Percentiles rank a stretch among this genome's conserved stretches.
phyloP scores from a whole-genome alignment of 1,140 invertebrate genomes.

The Apocrypta bakeri region DNA sequence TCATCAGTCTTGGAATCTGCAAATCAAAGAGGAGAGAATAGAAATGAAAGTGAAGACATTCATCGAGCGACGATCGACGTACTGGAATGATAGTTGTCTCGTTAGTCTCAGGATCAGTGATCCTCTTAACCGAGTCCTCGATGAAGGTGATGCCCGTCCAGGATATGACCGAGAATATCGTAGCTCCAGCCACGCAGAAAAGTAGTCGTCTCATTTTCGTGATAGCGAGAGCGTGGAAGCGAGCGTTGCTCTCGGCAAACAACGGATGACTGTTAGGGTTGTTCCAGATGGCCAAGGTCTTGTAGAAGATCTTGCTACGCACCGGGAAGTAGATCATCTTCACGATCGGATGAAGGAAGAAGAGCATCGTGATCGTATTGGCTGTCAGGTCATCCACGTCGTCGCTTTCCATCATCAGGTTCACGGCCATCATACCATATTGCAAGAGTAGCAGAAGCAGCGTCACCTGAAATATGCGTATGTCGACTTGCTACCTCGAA shows the following conservation, averaged over 20 bases:
- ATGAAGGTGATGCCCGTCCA: constrained; percentile 87
- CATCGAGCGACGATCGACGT: constrained; percentile 9
- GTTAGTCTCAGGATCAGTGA: constrained; percentile 82
- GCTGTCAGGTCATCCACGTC: constrained; percentile 87
- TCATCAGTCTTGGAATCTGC: constrained; percentile 80
- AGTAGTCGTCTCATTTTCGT: constrained; percentile 85
- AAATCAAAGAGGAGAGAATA: constrained; percentile 12
- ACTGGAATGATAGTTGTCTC: constrained; percentile 80
- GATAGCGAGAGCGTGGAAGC: constrained; percentile 83
- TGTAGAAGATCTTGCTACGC: constrained; percentile 84
- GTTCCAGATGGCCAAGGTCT: constrained; percentile 85
- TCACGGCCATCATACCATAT: constrained; percentile 79
- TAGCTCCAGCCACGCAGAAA: constrained; percentile 79
- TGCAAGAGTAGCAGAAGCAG: constrained; percentile 80
- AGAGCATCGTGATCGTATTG: constrained; percentile 87
- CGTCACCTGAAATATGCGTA: constrained; percentile 69
- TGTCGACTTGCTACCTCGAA: neutral
- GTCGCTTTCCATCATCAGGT: constrained; percentile 81
- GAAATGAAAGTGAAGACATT: neutral
- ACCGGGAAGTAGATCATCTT: constrained; percentile 84
- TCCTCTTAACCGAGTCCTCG: constrained; percentile 81
- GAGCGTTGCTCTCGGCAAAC: constrained; percentile 87
- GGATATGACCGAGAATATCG: constrained; percentile 76
- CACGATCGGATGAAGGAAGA: constrained; percentile 85
- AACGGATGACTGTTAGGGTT: constrained; percentile 87